Evolutionary conservation across 2,888 invertebrate species (phyloP).

Genomic region (Didymodactylos carnosus): DNA sequence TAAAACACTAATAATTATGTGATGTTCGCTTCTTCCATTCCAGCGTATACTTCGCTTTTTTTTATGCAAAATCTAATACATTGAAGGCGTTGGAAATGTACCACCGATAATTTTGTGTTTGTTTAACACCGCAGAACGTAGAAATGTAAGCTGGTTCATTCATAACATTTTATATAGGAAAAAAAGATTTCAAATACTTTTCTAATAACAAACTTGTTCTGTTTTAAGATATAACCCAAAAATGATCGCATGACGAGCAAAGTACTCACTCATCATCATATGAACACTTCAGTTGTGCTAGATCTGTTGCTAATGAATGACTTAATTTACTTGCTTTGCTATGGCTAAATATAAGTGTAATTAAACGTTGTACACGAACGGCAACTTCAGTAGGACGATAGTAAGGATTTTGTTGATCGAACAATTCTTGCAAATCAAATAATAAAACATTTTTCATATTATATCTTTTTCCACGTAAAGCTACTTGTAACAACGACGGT

Average conservation of each 20-base stretch:
- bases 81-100: too few relatives aligned
- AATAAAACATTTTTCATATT: background rate
- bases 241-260: background rate
- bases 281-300: background rate
- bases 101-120: too few relatives aligned
- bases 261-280: background rate
- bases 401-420: background rate
- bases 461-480: background rate
- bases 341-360: background rate
- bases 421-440: background rate
- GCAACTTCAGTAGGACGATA: background rate
- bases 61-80: too few relatives aligned
- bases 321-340: background rate
- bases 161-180: too few relatives aligned
- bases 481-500: background rate
- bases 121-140: too few relatives aligned
- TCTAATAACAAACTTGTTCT: too few relatives aligned
- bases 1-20: too few relatives aligned
- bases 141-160: too few relatives aligned
- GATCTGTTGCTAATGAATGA: background rate
- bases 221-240: too few relatives aligned
- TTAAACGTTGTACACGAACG: background rate
- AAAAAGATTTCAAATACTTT: too few relatives aligned
- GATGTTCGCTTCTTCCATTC: too few relatives aligned
- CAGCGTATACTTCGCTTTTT: too few relatives aligned